Percentiles rank a stretch among this genome's conserved stretches.
These are phyloP conservation scores for Halictus ligatus DNA, from an alignment of 2,888 invertebrate species.

Conservation along the genomic window DNA sequence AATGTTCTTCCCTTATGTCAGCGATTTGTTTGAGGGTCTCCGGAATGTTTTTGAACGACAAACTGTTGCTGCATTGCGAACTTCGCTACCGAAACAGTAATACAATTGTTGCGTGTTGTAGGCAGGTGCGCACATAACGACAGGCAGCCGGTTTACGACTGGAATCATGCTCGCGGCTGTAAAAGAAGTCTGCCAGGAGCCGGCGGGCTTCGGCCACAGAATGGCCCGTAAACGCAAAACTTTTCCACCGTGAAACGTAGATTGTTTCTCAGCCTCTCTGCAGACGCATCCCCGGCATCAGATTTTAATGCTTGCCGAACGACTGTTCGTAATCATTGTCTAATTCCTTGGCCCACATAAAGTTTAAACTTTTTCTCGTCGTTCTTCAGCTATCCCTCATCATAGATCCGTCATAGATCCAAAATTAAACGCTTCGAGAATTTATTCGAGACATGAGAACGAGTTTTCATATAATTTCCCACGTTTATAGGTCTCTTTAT, in stretches of 20 bases:
- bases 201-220: background rate
- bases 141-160: constrained; percentile 1
- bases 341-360: background rate
- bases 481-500: background rate
- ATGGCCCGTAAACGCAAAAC: constrained; percentile 21
- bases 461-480: background rate
- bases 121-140: constrained; percentile 9
- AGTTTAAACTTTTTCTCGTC: background rate
- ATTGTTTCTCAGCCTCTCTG: constrained; percentile 24
- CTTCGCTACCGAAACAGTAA: background rate
- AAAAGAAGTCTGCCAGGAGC: constrained; percentile 12
- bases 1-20: too few relatives aligned
- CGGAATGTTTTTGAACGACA: background rate
- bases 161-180: constrained; percentile 22
- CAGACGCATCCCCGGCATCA: background rate
- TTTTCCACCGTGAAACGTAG: constrained; percentile 3
- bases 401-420: too few relatives aligned
- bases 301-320: constrained; percentile 14
- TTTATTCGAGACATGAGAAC: background rate
- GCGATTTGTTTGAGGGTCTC: background rate
- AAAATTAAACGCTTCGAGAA: background rate
- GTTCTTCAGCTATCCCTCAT: background rate
- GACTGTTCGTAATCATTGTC: background rate
- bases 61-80: background rate
- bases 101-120: background rate